phyloP scores from a whole-genome alignment of 2,113 vertebrate species.

The Hydrochoerus hydrochaeris region DNA sequence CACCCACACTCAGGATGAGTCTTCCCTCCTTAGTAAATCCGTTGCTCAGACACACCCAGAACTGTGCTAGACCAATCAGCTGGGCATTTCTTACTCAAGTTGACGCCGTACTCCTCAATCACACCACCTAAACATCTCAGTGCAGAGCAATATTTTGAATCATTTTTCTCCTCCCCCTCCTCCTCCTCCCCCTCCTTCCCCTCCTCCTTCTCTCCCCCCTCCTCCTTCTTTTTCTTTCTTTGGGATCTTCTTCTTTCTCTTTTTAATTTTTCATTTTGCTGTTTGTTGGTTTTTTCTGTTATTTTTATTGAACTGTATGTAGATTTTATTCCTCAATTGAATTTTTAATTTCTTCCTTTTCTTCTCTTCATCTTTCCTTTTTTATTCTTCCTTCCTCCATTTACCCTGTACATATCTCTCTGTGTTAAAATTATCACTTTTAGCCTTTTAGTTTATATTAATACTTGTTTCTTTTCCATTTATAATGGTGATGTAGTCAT shows the following conservation, averaged over 20 bases:
- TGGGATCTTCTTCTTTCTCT: neutral
- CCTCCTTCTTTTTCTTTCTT: too few relatives aligned
- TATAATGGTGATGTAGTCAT: neutral
- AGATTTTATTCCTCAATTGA: neutral
- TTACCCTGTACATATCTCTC: neutral
- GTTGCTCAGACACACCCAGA: neutral
- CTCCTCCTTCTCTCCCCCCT: too few relatives aligned
- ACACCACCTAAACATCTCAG: neutral
- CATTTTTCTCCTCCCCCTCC: neutral
- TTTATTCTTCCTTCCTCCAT: neutral
- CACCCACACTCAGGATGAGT: neutral
- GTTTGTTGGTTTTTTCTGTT: neutral
- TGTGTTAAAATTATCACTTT: neutral
- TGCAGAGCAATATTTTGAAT: neutral
- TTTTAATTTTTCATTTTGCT: neutral
- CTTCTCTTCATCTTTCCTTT: neutral
- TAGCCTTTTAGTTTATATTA: neutral
- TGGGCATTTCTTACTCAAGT: neutral
- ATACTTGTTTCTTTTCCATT: neutral
- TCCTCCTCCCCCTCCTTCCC: too few relatives aligned
- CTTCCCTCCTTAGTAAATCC: neutral
- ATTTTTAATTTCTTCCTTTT: neutral
- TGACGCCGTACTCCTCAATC: neutral
- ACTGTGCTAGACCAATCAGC: neutral
- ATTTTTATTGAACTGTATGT: neutral